Conservation (phyloP, 2,113 vertebrate genomes). For the Mastomys natalensis region DNA sequence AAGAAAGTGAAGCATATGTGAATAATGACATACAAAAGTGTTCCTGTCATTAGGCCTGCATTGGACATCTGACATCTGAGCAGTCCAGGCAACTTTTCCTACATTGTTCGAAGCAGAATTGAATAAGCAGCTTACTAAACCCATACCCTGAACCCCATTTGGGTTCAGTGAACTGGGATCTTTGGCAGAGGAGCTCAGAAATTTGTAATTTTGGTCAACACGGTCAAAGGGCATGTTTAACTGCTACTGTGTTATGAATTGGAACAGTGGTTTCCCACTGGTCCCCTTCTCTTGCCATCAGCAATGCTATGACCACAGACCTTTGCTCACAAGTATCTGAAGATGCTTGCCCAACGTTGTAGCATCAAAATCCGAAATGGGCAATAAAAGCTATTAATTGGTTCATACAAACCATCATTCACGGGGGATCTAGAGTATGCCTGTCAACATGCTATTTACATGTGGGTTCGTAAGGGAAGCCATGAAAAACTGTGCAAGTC, state of each 20-base stretch:
- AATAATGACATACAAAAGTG: not conserved
- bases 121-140: not conserved
- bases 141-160: not conserved
- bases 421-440: not conserved
- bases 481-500: not conserved
- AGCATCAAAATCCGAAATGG: not conserved
- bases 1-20: not conserved
- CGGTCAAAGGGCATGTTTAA: not conserved
- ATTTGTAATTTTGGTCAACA: slow-evolving; percentile 11
- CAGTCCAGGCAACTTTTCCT: not conserved
- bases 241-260: not conserved
- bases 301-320: not conserved
- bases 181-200: not conserved
- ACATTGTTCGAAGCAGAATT: not conserved
- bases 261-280: not conserved
- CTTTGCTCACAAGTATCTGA: not conserved
- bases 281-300: not conserved
- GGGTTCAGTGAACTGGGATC: not conserved
- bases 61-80: slow-evolving; percentile 6
- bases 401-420: not conserved
- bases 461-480: not conserved
- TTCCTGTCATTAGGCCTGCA: not conserved
- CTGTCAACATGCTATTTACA: not conserved
- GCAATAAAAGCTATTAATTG: not conserved
- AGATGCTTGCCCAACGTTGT: not conserved